These are phyloP conservation scores for Eupristina koningsbergeri DNA, from an alignment of 1,140 invertebrate species.

Conservation along the genomic window DNA sequence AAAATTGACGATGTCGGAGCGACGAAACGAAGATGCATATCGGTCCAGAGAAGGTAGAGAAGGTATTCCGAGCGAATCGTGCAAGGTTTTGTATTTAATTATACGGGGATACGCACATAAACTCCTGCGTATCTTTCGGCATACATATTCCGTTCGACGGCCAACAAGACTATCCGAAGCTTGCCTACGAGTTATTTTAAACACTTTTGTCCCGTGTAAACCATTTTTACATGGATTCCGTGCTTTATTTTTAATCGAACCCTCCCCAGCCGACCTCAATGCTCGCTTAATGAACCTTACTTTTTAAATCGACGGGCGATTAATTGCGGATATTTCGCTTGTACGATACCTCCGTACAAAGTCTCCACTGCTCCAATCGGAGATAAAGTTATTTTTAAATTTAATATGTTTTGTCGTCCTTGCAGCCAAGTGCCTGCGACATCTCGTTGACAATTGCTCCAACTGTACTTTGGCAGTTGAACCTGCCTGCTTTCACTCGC, in stretches of 20 bases:
- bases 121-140: conserved; percentile 39
- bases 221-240: background rate
- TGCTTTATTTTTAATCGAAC: background rate
- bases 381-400: no score
- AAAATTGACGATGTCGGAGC: conserved; percentile 43
- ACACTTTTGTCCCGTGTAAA: background rate
- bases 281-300: background rate
- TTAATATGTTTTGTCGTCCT: no score
- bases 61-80: background rate
- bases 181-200: conserved; percentile 18
- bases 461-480: no score
- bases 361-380: no score
- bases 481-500: no score
- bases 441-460: no score
- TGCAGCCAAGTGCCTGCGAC: no score
- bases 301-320: background rate
- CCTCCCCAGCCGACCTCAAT: background rate
- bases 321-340: background rate
- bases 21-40: conserved; percentile 44
- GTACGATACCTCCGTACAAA: no score
- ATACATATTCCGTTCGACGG: conserved; percentile 39
- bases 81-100: conserved; percentile 37
- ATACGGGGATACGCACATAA: conserved; percentile 39
- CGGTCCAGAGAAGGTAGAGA: background rate
- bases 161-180: conserved; percentile 19